Conservation (phyloP, 2,888 invertebrate genomes). For the Colletes collaris region DNA sequence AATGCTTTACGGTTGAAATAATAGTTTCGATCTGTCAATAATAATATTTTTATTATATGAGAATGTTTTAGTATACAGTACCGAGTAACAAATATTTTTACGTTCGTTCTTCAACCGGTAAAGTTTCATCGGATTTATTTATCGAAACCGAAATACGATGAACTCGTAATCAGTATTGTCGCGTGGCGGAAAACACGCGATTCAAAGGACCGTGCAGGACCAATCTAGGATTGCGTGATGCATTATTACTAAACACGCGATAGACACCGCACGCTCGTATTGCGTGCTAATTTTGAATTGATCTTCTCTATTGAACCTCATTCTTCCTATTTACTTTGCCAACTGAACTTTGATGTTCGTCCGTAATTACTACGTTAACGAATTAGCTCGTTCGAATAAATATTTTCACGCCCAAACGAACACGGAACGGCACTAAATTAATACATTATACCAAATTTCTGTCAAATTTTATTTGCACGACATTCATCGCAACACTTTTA, state of each 20-base stretch:
- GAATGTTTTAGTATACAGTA: too few relatives aligned
- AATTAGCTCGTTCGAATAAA: not conserved
- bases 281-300: constrained; percentile 27
- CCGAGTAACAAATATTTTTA: not conserved
- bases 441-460: not conserved
- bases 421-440: not conserved
- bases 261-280: constrained; percentile 20
- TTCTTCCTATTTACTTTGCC: constrained; percentile 9
- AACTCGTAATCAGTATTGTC: constrained; percentile 20
- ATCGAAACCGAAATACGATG: not conserved
- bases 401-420: not conserved
- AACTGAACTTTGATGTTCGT: not conserved
- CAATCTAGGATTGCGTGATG: constrained; percentile 36
- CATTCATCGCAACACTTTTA: too few relatives aligned
- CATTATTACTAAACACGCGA: constrained; percentile 45
- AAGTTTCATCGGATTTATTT: not conserved
- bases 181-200: constrained; percentile 29
- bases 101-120: too few relatives aligned
- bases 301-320: not conserved
- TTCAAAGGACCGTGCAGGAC: constrained; percentile 13
- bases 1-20: too few relatives aligned
- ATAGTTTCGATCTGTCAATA: too few relatives aligned
- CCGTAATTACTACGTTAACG: not conserved
- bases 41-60: too few relatives aligned
- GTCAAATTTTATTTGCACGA: too few relatives aligned